Evolutionary conservation across 2,888 invertebrate genomes (phyloP).

Genomic region (Macrostomum cliftonense): DNA sequence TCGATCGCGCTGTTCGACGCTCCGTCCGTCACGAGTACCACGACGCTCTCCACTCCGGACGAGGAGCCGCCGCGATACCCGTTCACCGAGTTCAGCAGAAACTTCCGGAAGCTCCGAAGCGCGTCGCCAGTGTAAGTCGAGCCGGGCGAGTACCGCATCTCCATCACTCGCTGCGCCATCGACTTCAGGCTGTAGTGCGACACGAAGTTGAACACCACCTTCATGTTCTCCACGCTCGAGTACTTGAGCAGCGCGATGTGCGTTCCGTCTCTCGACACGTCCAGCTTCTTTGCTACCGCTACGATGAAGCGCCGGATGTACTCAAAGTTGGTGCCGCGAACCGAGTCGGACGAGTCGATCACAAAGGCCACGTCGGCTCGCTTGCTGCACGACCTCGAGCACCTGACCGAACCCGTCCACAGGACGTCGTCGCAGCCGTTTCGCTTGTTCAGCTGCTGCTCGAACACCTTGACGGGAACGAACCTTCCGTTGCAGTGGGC

Average conservation of each 20-base stretch:
- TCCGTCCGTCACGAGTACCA: constrained; percentile 28
- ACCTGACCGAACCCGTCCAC: background rate
- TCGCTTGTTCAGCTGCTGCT: background rate
- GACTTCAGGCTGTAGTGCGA: background rate
- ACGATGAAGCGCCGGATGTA: background rate
- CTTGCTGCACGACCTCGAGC: background rate
- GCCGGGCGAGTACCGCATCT: constrained; percentile 1
- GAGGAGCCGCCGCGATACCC: too few relatives aligned
- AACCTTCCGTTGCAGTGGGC: background rate
- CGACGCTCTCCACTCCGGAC: constrained; percentile 16
- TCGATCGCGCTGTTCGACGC: constrained; percentile 16
- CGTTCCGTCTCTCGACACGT: background rate
- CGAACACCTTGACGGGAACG: background rate
- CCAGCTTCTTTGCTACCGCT: background rate
- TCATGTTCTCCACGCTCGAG: background rate
- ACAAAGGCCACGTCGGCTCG: background rate
- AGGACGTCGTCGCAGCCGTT: background rate
- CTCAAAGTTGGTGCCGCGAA: background rate
- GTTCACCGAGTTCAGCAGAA: too few relatives aligned
- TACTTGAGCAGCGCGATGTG: background rate
- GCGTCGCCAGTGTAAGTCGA: background rate
- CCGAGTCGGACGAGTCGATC: background rate
- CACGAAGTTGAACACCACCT: background rate
- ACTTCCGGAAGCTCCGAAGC: too few relatives aligned
- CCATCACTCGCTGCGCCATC: background rate